phyloP scores from a whole-genome alignment of 2,113 vertebrate species.

The Prolemur simus region DNA sequence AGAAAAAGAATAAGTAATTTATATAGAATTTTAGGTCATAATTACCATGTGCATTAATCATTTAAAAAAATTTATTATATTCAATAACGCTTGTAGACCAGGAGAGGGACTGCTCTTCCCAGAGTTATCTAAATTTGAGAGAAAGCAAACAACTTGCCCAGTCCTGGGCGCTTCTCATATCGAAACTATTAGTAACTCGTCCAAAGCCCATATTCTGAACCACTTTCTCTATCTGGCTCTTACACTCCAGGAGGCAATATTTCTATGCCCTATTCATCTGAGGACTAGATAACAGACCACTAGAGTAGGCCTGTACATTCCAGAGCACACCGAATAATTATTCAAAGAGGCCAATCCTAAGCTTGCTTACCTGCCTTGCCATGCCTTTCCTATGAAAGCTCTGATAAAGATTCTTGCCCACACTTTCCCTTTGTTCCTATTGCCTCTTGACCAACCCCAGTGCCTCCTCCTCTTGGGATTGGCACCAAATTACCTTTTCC shows the following conservation, averaged over 20 bases:
- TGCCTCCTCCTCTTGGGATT: neutral
- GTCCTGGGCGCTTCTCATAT: neutral
- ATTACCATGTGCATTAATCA: neutral
- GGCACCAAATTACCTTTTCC: neutral
- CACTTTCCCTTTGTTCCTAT: accelerated
- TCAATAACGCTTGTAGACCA: neutral
- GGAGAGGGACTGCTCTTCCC: neutral
- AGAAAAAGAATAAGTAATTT: neutral
- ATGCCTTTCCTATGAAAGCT: too few relatives aligned
- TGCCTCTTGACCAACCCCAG: neutral
- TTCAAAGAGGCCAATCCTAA: neutral
- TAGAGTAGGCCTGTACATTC: neutral
- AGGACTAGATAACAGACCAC: neutral
- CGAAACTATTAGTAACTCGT: neutral
- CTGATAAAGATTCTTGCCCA: accelerated
- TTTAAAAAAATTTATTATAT: neutral
- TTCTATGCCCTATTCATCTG: neutral
- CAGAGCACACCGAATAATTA: neutral
- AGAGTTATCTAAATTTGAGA: neutral
- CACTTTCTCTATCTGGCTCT: neutral
- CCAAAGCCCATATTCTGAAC: neutral
- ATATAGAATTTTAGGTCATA: neutral
- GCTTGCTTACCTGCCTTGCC: too few relatives aligned
- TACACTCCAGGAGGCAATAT: neutral
- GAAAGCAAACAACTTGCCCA: neutral